Conservation (phyloP, 2,113 vertebrate genomes). For the Dicentrarchus labrax region DNA sequence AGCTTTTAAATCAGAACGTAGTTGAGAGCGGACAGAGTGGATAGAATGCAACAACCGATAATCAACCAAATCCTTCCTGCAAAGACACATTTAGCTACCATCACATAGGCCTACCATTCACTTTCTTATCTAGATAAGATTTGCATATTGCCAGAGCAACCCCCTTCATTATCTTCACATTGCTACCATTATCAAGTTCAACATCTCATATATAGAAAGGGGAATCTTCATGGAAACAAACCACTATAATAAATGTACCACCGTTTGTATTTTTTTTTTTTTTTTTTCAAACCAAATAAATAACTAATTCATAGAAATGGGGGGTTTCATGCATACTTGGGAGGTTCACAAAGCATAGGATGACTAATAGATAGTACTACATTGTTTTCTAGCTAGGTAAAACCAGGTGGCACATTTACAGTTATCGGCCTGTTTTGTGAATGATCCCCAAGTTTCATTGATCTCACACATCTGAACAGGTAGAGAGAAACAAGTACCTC, state of each 20-base stretch:
- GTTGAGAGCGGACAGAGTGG: conserved; percentile 77
- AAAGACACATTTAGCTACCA: conserved; percentile 91
- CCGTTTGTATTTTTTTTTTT: conserved; percentile 50
- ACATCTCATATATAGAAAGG: conserved; percentile 60
- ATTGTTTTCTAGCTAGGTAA: conserved; percentile 64
- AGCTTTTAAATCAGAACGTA: conserved; percentile 76
- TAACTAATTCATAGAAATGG: conserved; percentile 57
- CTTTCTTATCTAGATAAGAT: conserved; percentile 78
- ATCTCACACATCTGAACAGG: conserved; percentile 51
- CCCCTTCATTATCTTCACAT: conserved; percentile 69
- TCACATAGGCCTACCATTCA: conserved; percentile 85
- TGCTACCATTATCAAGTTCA: conserved; percentile 83
- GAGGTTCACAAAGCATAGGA: conserved; percentile 76
- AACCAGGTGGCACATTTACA: conserved; percentile 80
- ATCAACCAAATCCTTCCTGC: conserved; percentile 79
- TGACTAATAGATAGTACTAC: conserved; percentile 71
- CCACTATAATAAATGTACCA: conserved; percentile 80
- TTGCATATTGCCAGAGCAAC: conserved; percentile 79
- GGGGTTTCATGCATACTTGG: conserved; percentile 79
- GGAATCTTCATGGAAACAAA: conserved; percentile 77
- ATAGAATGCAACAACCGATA: conserved; percentile 77
- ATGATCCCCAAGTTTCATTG: conserved; percentile 65
- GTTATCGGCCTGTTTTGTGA: conserved; percentile 69
- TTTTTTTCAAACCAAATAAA: conserved; percentile 66
- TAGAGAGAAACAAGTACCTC: conserved; percentile 38